phyloP scores from a whole-genome alignment of 2,797 vertebrate genomes.

The Echiichthys vipera region DNA sequence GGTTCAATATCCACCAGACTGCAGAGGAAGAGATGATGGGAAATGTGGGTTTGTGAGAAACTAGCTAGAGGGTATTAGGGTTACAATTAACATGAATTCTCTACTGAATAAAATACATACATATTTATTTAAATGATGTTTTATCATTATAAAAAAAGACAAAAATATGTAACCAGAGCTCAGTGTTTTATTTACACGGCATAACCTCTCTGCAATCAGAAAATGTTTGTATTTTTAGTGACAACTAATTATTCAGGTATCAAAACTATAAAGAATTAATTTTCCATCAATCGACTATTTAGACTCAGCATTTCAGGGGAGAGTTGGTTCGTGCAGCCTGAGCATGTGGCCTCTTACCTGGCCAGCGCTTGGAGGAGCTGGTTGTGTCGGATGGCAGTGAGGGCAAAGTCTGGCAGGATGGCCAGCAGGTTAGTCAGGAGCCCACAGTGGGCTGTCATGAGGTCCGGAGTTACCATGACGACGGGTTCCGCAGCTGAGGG shows the following conservation, averaged over 20 bases:
- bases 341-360: slow-evolving; percentile 81
- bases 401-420: slow-evolving; percentile 88
- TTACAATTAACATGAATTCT: slow-evolving; percentile 31
- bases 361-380: slow-evolving; percentile 86
- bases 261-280: background rate
- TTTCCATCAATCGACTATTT: background rate
- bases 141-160: background rate
- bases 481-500: slow-evolving; percentile 71
- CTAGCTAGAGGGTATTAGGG: background rate
- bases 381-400: slow-evolving; percentile 82
- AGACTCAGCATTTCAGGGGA: background rate
- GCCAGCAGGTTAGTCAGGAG: slow-evolving; percentile 91
- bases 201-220: background rate
- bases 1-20: slow-evolving; percentile 86
- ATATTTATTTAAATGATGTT: slow-evolving; percentile 16
- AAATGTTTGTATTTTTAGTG: background rate
- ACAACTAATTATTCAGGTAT: background rate
- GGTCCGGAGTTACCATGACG: slow-evolving; percentile 89
- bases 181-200: background rate
- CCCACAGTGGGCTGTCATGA: slow-evolving; percentile 90
- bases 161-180: background rate
- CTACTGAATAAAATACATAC: slow-evolving; percentile 17
- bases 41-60: slow-evolving; percentile 14
- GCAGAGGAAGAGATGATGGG: slow-evolving; percentile 42
- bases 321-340: background rate